Percentiles rank a stretch among this genome's conserved stretches.
phyloP scores from a whole-genome alignment of 2,797 vertebrate genomes.

The Pipistrellus kuhlii region DNA sequence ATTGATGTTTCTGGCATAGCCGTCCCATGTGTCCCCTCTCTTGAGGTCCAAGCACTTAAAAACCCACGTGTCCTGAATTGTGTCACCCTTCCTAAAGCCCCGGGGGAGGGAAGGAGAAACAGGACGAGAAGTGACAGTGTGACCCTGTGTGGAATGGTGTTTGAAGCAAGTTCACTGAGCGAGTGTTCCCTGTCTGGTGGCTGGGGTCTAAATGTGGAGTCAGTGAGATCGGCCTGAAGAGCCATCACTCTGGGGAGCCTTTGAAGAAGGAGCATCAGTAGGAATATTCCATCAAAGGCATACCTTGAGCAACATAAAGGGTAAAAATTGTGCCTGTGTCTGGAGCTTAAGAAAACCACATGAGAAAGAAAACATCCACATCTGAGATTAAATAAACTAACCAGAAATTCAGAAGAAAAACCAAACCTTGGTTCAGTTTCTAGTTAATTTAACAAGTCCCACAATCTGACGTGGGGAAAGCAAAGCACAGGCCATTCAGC shows the following conservation, averaged over 20 bases:
- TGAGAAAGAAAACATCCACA: not conserved
- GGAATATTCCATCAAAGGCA: not conserved
- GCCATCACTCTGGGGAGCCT: not conserved
- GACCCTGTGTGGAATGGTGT: not conserved
- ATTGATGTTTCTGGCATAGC: fast-evolving
- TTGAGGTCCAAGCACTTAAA: not conserved
- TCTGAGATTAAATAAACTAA: conserved; percentile 41
- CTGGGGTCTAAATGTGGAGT: not conserved
- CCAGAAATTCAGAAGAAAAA: conserved; percentile 51
- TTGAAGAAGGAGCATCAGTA: not conserved
- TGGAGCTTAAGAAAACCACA: not conserved
- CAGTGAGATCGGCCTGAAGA: not conserved
- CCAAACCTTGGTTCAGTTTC: not conserved
- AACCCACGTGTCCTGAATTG: not conserved
- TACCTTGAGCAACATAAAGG: not conserved
- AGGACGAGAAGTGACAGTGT: not conserved
- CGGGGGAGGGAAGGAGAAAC: not conserved
- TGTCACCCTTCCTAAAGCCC: not conserved
- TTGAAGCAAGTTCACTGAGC: not conserved
- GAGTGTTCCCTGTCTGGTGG: not conserved
- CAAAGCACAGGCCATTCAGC: not conserved
- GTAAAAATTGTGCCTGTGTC: not conserved
- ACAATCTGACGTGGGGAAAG: not conserved
- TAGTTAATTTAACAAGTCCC: not conserved
- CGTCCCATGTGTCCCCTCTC: not conserved